These are phyloP conservation scores for Rhinella marina DNA, from an alignment of 2,797 vertebrate species.

Conservation along the genomic window DNA sequence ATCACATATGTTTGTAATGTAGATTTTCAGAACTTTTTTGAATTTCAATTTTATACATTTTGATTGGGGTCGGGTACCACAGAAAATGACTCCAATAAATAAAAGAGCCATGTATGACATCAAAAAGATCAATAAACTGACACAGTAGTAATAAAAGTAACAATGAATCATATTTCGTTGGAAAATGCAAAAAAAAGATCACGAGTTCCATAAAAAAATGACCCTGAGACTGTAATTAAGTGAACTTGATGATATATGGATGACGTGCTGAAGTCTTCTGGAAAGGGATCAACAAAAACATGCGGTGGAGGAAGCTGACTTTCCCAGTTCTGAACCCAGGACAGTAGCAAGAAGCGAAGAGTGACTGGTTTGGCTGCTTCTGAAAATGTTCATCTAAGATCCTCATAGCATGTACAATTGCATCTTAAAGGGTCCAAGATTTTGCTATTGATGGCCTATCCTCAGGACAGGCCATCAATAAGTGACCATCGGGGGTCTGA, in stretches of 20 bases:
- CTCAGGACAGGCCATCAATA: too few species aligned
- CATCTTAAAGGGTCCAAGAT: too few species aligned
- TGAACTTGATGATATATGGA: not conserved
- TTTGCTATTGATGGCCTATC: too few species aligned
- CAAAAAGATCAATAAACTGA: too few species aligned
- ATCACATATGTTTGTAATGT: not conserved
- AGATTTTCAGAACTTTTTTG: not conserved
- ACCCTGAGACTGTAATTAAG: not conserved
- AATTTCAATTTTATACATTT: too few species aligned
- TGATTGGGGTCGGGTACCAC: too few species aligned
- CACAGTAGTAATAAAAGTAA: too few species aligned
- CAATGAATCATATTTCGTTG: too few species aligned
- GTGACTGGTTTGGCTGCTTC: not conserved
- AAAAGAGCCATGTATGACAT: too few species aligned
- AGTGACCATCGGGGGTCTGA: too few species aligned
- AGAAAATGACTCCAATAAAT: too few species aligned
- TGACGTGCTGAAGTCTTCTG: slow-evolving; percentile 41
- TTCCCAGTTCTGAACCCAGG: not conserved
- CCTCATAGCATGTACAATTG: not conserved
- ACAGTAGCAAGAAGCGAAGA: not conserved
- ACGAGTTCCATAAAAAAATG: not conserved
- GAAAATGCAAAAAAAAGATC: not conserved
- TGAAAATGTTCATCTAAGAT: not conserved
- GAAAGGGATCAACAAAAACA: slow-evolving; percentile 49
- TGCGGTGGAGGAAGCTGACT: not conserved